phyloP scores from a whole-genome alignment of 2,888 invertebrate species.

The Beris chalybata region DNA sequence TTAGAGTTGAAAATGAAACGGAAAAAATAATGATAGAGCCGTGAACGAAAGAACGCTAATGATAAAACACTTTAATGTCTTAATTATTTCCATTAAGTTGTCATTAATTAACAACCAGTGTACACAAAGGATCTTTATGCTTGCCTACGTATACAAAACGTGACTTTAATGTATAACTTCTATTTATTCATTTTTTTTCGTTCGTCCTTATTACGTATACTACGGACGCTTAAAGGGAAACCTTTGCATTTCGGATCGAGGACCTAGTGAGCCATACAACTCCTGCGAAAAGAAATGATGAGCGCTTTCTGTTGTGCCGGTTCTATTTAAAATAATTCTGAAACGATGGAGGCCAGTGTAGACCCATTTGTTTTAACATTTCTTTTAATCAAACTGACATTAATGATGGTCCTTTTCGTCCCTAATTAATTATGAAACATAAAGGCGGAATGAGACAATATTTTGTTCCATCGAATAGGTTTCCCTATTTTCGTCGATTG shows the following conservation, averaged over 20 bases:
- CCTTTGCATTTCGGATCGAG: not conserved
- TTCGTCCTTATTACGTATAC: too few relatives aligned
- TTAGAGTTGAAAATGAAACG: slow-evolving; percentile 2
- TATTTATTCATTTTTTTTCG: too few relatives aligned
- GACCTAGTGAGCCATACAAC: not conserved
- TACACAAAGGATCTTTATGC: slow-evolving; percentile 18
- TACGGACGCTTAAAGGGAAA: too few relatives aligned
- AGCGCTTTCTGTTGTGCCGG: not conserved
- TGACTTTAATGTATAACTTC: slow-evolving; percentile 27
- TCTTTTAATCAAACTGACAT: slow-evolving; percentile 39
- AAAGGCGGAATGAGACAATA: slow-evolving; percentile 3
- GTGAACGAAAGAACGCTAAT: slow-evolving; percentile 28
- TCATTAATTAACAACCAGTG: slow-evolving; percentile 34
- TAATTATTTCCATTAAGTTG: slow-evolving; percentile 35
- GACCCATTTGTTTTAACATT: slow-evolving; percentile 34
- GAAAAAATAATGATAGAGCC: too few relatives aligned
- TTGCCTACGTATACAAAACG: slow-evolving; percentile 20
- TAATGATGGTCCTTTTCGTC: slow-evolving; percentile 36
- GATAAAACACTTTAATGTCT: slow-evolving; percentile 34
- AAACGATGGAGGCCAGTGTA: slow-evolving; percentile 8
- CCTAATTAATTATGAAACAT: slow-evolving; percentile 37
- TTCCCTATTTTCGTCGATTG: too few relatives aligned
- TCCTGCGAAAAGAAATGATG: too few relatives aligned
- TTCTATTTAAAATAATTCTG: slow-evolving; percentile 13
- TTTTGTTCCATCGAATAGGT: too few relatives aligned